phyloP scores from a whole-genome alignment of 2,888 invertebrate species.

The Nymphalis urticae region DNA sequence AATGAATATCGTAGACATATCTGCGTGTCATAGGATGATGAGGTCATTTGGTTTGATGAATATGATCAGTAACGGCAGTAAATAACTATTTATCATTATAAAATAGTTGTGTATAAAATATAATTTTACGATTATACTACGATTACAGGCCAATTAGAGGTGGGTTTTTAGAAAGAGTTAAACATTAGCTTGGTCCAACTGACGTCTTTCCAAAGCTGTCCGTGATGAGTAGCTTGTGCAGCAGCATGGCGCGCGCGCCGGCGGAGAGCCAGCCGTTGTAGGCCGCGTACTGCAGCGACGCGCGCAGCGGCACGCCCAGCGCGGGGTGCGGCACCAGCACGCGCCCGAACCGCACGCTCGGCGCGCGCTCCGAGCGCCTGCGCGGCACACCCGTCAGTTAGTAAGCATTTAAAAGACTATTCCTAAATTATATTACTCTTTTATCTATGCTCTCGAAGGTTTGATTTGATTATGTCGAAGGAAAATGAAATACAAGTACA shows the following conservation, averaged over 20 bases:
- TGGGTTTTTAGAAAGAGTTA: too few species aligned
- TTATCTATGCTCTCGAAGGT: too few species aligned
- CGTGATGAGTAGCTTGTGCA: slow-evolving; percentile 91
- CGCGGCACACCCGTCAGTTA: too few species aligned
- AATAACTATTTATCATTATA: background rate
- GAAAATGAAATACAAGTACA: too few species aligned
- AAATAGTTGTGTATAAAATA: background rate
- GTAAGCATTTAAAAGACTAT: too few species aligned
- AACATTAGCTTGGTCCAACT: slow-evolving; percentile 42
- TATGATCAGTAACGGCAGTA: too few species aligned
- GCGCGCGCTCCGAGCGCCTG: slow-evolving; percentile 90
- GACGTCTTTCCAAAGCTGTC: slow-evolving; percentile 92
- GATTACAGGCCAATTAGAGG: too few species aligned
- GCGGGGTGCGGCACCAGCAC: slow-evolving; percentile 95
- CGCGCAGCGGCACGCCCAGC: slow-evolving; percentile 86
- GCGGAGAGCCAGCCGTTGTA: slow-evolving; percentile 96
- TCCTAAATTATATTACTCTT: too few species aligned
- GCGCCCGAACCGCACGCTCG: slow-evolving; percentile 88
- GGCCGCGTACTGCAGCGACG: slow-evolving; percentile 91
- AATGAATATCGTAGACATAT: too few species aligned
- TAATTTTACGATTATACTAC: background rate
- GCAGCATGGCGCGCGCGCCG: slow-evolving; percentile 88
- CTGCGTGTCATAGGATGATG: too few species aligned
- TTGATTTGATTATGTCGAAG: too few species aligned
- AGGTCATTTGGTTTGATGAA: background rate